Evolutionary conservation across 2,113 vertebrate species (phyloP).

Genomic region (Macquaria ambigua): DNA sequence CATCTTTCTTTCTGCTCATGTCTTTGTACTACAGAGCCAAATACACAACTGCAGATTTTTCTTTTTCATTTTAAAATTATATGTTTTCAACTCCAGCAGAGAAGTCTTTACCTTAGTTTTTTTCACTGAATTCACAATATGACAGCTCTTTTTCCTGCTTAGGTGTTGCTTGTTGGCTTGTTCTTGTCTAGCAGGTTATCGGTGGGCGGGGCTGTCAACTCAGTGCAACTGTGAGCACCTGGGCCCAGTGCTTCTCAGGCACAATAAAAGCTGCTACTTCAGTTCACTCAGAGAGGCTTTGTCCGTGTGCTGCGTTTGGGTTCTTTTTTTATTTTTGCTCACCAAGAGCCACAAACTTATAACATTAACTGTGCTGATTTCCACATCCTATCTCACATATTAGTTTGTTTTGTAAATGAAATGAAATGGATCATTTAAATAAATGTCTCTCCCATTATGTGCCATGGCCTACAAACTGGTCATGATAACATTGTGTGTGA

Average conservation of each 20-base stretch:
- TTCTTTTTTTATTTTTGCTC: background rate
- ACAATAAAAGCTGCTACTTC: background rate
- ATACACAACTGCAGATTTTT: background rate
- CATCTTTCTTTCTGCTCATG: background rate
- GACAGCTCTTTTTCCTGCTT: no score
- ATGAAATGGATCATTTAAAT: no score
- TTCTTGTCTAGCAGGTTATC: background rate
- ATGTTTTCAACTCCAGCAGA: background rate
- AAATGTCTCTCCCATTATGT: no score
- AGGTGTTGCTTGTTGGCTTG: background rate
- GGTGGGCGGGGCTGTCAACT: background rate
- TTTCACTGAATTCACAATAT: background rate
- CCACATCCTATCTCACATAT: no score
- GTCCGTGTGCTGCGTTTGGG: background rate
- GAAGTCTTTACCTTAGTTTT: background rate
- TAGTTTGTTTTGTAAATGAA: no score
- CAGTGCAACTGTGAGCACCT: no score
- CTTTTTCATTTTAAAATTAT: background rate
- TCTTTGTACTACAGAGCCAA: background rate
- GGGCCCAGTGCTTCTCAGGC: constrained; percentile 1
- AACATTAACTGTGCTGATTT: background rate
- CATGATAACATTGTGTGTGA: no score
- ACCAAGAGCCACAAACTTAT: background rate
- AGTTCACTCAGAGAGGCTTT: background rate
- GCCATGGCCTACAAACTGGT: no score